Evolutionary conservation across 2,888 invertebrate species (phyloP).

Genomic region (Clunio marinus): DNA sequence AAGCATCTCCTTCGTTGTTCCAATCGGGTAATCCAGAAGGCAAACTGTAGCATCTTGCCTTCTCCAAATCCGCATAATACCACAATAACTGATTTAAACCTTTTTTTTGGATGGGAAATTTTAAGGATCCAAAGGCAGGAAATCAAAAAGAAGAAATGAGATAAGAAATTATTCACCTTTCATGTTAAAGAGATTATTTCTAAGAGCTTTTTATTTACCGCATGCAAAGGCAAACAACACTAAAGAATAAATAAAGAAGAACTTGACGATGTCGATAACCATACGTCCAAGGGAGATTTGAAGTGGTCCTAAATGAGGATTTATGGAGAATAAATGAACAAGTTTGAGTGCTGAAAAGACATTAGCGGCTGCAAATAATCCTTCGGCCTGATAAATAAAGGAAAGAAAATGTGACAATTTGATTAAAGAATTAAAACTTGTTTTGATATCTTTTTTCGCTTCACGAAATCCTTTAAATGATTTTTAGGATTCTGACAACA

Average conservation of each 20-base stretch:
- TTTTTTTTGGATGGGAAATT: no score
- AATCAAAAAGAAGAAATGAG: background rate
- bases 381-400: conserved; percentile 60
- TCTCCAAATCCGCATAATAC: conserved; percentile 87
- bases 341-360: conserved; percentile 88
- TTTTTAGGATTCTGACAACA: no score
- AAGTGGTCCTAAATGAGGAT: conserved; percentile 86
- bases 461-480: no score
- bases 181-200: background rate
- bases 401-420: no score
- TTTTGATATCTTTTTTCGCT: no score
- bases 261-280: conserved; percentile 89
- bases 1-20: conserved; percentile 70
- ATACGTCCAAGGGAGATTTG: conserved; percentile 87
- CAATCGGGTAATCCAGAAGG: conserved; percentile 71
- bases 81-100: conserved; percentile 85
- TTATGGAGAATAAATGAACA: conserved; percentile 88
- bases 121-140: no score
- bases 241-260: conserved; percentile 82
- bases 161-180: background rate
- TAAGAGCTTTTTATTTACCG: conserved; percentile 62
- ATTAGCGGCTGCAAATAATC: conserved; percentile 91
- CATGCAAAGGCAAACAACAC: conserved; percentile 90
- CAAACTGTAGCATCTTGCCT: conserved; percentile 68
- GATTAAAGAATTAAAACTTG: no score